phyloP scores from a whole-genome alignment of 2,797 vertebrate genomes.

The Microctenopoma stevenorrisi region DNA sequence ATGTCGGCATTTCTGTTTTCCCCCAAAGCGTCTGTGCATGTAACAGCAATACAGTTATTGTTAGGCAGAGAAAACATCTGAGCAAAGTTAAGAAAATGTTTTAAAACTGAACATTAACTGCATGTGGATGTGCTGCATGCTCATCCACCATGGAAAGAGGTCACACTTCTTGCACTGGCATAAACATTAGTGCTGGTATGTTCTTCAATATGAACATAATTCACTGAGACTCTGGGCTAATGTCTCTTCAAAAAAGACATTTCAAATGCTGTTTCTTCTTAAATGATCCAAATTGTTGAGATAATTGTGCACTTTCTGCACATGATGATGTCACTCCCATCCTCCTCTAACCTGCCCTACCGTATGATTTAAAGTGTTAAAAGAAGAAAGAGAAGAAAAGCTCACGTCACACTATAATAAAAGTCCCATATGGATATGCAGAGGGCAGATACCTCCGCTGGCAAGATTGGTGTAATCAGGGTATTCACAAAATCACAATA shows the following conservation, averaged over 20 bases:
- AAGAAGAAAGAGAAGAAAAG: conserved; percentile 43
- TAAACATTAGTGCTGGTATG: not conserved
- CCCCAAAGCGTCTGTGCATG: too few species aligned
- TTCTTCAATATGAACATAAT: not conserved
- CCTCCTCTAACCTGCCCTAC: conserved; percentile 24
- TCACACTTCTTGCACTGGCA: not conserved
- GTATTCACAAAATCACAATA: conserved; percentile 75
- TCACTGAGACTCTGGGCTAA: not conserved
- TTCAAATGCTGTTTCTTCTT: not conserved
- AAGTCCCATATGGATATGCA: conserved; percentile 54
- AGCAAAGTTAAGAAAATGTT: not conserved
- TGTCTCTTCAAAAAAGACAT: conserved; percentile 2
- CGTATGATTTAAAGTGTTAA: conserved; percentile 44
- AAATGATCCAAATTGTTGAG: conserved; percentile 27
- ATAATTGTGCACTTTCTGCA: conserved; percentile 21
- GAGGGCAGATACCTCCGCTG: conserved; percentile 66
- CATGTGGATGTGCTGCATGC: not conserved
- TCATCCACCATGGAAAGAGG: not conserved
- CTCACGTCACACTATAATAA: conserved; percentile 48
- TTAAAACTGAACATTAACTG: not conserved
- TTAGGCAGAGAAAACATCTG: not conserved
- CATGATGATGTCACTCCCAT: conserved; percentile 40
- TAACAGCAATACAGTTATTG: too few species aligned
- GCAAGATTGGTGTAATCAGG: conserved; percentile 65
- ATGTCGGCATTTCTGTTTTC: too few species aligned